These are phyloP conservation scores for Nephrotoma flavescens DNA, from an alignment of 2,888 invertebrate genomes.

Conservation along the genomic window DNA sequence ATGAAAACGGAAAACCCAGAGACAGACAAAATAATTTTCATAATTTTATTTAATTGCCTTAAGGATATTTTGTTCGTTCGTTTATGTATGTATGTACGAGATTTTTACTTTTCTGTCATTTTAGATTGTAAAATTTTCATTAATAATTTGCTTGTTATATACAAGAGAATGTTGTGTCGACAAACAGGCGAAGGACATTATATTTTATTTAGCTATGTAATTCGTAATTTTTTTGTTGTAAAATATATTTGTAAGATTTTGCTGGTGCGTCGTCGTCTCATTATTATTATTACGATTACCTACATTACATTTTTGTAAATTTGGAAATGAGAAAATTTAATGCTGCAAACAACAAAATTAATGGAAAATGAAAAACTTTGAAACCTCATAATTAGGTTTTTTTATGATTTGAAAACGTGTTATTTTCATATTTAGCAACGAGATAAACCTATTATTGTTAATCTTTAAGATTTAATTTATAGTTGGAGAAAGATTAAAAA, in stretches of 20 bases:
- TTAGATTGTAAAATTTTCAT: conserved; percentile 5
- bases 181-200: not conserved
- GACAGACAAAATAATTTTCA: not conserved
- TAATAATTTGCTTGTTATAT: not conserved
- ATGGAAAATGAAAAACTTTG: not conserved
- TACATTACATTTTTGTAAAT: not conserved
- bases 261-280: not conserved
- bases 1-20: not conserved
- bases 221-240: not conserved
- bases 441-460: not conserved
- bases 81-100: not conserved
- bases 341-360: not conserved
- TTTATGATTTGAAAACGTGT: not conserved
- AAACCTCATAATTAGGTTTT: not conserved
- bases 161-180: not conserved
- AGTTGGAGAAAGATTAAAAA: not conserved
- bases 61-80: not conserved
- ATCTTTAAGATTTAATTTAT: not conserved
- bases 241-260: not conserved
- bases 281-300: not conserved
- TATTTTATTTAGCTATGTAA: not conserved
- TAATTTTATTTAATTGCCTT: not conserved
- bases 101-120: not conserved
- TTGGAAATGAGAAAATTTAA: not conserved
- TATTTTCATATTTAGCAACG: not conserved